phyloP scores from a whole-genome alignment of 2,888 invertebrate genomes.

The Ernsta delagoae region DNA sequence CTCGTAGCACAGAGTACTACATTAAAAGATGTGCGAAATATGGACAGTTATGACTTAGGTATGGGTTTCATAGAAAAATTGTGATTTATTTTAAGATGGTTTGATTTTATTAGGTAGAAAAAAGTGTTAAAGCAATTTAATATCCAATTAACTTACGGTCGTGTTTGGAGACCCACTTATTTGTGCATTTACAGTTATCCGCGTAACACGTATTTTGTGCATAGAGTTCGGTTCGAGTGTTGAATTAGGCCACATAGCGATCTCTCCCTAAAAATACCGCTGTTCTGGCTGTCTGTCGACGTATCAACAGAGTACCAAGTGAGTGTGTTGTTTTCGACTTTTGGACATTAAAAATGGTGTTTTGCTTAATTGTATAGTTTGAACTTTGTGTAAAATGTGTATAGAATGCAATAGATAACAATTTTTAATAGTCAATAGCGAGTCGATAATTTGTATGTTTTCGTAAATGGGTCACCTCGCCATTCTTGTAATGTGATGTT shows the following conservation, averaged over 20 bases:
- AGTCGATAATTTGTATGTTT: conserved; percentile 82
- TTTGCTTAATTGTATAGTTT: conserved; percentile 40
- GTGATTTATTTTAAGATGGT: conserved; percentile 54
- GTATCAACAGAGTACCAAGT: conserved; percentile 73
- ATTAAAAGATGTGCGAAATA: conserved; percentile 42
- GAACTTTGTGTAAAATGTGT: conserved; percentile 48
- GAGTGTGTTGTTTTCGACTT: conserved; percentile 65
- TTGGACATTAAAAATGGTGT: conserved; percentile 48
- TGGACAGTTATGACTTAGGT: conserved; percentile 48
- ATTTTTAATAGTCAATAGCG: conserved; percentile 67
- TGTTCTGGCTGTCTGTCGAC: conserved; percentile 85
- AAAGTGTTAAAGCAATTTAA: conserved; percentile 48
- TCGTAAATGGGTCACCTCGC: conserved; percentile 85
- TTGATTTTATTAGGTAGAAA: conserved; percentile 46
- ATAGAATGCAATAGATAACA: conserved; percentile 59
- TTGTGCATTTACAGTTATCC: conserved; percentile 84
- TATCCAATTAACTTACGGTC: conserved; percentile 49
- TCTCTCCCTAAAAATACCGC: conserved; percentile 86
- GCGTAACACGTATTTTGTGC: conserved; percentile 85
- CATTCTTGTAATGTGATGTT: conserved; percentile 67
- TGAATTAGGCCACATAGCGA: conserved; percentile 86
- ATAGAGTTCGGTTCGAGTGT: conserved; percentile 77
- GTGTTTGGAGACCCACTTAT: conserved; percentile 62
- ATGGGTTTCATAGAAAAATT: conserved; percentile 72
- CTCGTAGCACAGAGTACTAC: neutral